These are phyloP conservation scores for Tetropium fuscum DNA, from an alignment of 2,888 invertebrate genomes.

Conservation along the genomic window DNA sequence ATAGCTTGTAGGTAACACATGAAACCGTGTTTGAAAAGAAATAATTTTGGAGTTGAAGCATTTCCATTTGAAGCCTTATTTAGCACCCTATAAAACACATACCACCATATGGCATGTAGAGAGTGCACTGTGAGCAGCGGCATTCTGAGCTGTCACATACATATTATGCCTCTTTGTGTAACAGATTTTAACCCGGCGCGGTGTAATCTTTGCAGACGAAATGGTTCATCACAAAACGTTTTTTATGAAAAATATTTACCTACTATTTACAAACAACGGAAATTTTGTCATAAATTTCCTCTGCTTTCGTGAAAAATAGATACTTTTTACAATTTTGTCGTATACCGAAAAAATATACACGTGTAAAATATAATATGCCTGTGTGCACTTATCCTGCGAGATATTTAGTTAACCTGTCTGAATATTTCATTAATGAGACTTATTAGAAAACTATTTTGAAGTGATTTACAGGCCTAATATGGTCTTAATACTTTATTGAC, in stretches of 20 bases:
- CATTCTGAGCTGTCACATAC: constrained; percentile 31
- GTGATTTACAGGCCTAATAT: too few relatives aligned
- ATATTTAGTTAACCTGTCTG: too few relatives aligned
- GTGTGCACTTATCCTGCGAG: too few relatives aligned
- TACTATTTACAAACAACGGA: too few relatives aligned
- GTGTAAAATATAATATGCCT: too few relatives aligned
- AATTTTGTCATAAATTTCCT: too few relatives aligned
- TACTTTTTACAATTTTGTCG: too few relatives aligned
- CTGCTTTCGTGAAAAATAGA: too few relatives aligned
- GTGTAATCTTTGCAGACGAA: constrained; percentile 4
- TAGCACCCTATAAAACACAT: constrained; percentile 33
- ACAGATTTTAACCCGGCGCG: constrained; percentile 14
- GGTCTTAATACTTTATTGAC: too few relatives aligned
- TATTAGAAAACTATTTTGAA: too few relatives aligned
- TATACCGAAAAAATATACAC: too few relatives aligned
- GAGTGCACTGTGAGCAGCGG: constrained; percentile 28
- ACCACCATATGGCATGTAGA: constrained; percentile 28
- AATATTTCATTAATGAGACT: too few relatives aligned
- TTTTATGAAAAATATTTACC: constrained; percentile 9
- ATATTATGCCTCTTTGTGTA: constrained; percentile 28
- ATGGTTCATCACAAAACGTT: background rate
- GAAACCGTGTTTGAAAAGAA: constrained; percentile 11
- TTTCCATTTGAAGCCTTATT: constrained; percentile 19
- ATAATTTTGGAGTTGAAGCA: constrained; percentile 20
- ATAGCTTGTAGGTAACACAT: constrained; percentile 22